Evolutionary conservation across 2,888 invertebrate species (phyloP), one percentile per base, ranked within the genome.

Genomic region (Drosophila siamana): DNA sequence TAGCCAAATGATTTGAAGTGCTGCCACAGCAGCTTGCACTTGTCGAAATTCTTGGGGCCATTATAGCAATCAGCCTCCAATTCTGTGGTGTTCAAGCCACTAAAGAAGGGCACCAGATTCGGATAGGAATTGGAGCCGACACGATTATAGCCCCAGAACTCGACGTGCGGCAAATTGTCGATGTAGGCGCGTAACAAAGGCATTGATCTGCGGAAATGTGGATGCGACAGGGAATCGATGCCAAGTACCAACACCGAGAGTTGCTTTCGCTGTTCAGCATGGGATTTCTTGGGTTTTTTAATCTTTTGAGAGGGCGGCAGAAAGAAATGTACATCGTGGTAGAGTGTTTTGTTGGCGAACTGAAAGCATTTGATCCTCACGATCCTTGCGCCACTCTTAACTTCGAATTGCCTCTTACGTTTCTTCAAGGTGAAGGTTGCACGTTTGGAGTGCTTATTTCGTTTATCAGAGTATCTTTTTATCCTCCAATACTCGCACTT

Each of bases 81-180:
- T 2, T 61, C 54, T 8, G 44, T 15, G 2, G 11, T 46, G 8
- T 54, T 40, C 11, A 40, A 11, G 2, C 61, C 61, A 24, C 46
- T 61, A 3, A 61, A 28, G 1, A 61, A 36, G 0, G 61, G 54
- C 8, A 54, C 9, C n/a, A 61, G 15, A 40, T 61, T 61, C 1
- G 61, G 46, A 24, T 46, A 61, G 1, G 61, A n/a, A 4, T 54
- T 61, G 2, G 15, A n/a, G 0, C 61, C 61, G 0, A 61, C 38
- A 0, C 61, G 54, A 15, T 61, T 61, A 28, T 61, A 61, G 9
- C 61, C 61, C 61, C 61, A 61, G 8, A 61, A 61, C 30, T 61
- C 61, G 2, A 61, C n/a, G 4, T 61, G 61, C 2, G 61, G 46
- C 5, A 61, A 6, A 0, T 6, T 6, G 2, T 40, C 30, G 5